Evolutionary conservation across 2,113 vertebrate genomes (phyloP), one percentile per base, ranked within the genome.

Genomic region (Dasyprocta punctata): DNA sequence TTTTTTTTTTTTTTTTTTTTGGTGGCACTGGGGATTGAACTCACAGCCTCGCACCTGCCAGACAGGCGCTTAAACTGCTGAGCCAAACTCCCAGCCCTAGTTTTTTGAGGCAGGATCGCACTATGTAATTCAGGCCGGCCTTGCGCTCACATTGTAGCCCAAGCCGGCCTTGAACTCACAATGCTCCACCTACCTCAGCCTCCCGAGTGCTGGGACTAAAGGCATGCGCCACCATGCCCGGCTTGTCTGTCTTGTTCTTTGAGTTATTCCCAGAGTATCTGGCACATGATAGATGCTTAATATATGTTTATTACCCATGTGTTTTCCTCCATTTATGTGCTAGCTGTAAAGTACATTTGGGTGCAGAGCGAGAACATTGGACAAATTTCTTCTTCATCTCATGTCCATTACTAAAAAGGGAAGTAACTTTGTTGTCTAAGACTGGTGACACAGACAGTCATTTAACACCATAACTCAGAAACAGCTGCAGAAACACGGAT

Each of bases 401-500:
- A 33, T 60, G 38, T 71, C 52, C 49, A n/a, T 95, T 86, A 86
- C 47, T 36, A 52, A 94, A 77, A 91, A 89, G 38, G 97, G 81
- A 49, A 89, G 67, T 63, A 44, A 36, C 84, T 96, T 89, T 89
- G 58, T 93, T 86, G 58, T 96, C 61, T 94, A 83, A 52, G 67
- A 95, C 58, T 87, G 61, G 17, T 84, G 75, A 96, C 90, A 90
- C 17, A 86, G 56, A 95, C 36, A 95, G 54, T 33, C 88, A 78
- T 95, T 93, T 94, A 94, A 82, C 54, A 89, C 24, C 30, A 14
- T 86, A 89, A 93, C 94, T 95, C 67, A 94, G 84, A 96, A 96
- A 92, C 38, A 95, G 73, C 94, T 93, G 41, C 87, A 92, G 84
- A 0, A 0, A 78, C 81, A 83, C 61, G 41, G 19, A 93, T 97